A percentile compares a stretch with the other conserved stretches of the same genome.
Evolutionary conservation across 2,797 vertebrate genomes (phyloP).

Genomic region (Orestias chungarensis): DNA sequence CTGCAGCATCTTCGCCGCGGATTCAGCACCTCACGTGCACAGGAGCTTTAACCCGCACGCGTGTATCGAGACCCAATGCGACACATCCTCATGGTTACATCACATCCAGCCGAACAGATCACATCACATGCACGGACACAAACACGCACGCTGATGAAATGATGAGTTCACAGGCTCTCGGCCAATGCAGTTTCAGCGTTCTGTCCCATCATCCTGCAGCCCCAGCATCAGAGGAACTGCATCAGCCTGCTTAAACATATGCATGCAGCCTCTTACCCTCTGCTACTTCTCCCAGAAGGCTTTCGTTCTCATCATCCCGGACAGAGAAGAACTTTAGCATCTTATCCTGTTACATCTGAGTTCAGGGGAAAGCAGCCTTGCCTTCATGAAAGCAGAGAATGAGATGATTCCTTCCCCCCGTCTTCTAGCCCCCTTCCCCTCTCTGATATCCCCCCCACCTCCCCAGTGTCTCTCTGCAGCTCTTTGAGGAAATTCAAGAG

Average conservation of each 20-base stretch:
- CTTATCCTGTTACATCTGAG: slow-evolving; percentile 56
- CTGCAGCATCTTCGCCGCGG: slow-evolving; percentile 34
- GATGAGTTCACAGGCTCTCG: slow-evolving; percentile 16
- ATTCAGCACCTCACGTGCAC: slow-evolving; percentile 55
- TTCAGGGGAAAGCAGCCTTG: slow-evolving; percentile 44
- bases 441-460: slow-evolving; percentile 47
- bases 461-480: slow-evolving; percentile 68
- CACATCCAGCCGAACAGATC: slow-evolving; percentile 13
- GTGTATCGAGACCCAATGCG: slow-evolving; percentile 64
- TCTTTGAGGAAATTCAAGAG: slow-evolving; percentile 75
- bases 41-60: slow-evolving; percentile 55
- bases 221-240: neutral
- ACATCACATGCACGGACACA: slow-evolving; percentile 11
- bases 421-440: slow-evolving; percentile 12
- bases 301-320: slow-evolving; percentile 79
- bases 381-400: slow-evolving; percentile 46
- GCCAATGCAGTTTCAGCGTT: slow-evolving; percentile 65
- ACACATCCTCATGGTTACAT: slow-evolving; percentile 67
- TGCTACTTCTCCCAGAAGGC: slow-evolving; percentile 71
- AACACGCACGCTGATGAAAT: slow-evolving; percentile 43
- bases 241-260: slow-evolving; percentile 7
- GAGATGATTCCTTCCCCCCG: slow-evolving; percentile 52
- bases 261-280: slow-evolving; percentile 63
- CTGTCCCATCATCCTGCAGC: slow-evolving; percentile 32
- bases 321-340: slow-evolving; percentile 81